These are phyloP conservation scores for Yponomeuta malinellus DNA, from an alignment of 2,888 invertebrate species.

Conservation along the genomic window DNA sequence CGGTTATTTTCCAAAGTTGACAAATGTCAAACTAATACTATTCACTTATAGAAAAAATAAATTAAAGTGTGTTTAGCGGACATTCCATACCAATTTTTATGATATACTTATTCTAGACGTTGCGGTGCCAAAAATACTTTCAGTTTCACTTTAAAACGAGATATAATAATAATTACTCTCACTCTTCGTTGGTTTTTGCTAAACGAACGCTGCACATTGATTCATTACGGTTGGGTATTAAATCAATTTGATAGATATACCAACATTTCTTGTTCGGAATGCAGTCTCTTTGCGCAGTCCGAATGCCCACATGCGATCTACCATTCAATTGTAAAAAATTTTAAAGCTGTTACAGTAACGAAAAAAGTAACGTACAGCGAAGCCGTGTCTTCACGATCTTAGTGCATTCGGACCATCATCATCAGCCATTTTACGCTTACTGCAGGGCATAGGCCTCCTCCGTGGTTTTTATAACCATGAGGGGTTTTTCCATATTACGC, in stretches of 20 bases:
- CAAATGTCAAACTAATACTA: no score
- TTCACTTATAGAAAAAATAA: no score
- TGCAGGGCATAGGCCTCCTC: no score
- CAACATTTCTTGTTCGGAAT: constrained; percentile 10
- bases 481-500: no score
- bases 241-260: constrained; percentile 4
- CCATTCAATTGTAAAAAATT: background rate
- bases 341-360: background rate
- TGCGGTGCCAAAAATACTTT: background rate
- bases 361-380: background rate
- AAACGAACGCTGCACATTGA: background rate
- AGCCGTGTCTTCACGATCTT: background rate
- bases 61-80: no score
- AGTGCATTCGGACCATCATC: no score
- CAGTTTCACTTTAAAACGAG: background rate
- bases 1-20: no score
- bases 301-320: constrained; percentile 6
- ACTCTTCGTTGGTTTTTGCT: background rate
- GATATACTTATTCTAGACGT: no score
- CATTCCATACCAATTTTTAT: no score
- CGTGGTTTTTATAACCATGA: no score
- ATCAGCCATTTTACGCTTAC: no score
- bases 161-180: constrained; percentile 1
- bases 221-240: background rate
- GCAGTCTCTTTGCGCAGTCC: background rate